Percentiles rank a stretch among this genome's conserved stretches.
phyloP scores from a whole-genome alignment of 37 sponge, comb jelly and placozoan species.

The Agelas oroides region DNA sequence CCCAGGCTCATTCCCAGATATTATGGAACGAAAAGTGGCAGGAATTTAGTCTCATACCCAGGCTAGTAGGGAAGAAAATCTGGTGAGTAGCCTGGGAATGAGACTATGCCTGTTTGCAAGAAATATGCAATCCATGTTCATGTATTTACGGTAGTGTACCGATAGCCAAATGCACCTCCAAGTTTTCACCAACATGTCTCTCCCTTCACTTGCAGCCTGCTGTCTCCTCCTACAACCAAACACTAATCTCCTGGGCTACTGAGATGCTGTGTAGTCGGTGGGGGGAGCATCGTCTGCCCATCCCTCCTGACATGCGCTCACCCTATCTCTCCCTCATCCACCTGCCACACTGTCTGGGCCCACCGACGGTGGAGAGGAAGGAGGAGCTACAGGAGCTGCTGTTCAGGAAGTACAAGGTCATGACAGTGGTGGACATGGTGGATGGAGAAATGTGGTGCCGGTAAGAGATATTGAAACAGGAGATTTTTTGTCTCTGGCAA shows the following conservation, averaged over 20 bases:
- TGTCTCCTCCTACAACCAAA: slow-evolving; percentile 41
- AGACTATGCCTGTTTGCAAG: too few relatives aligned
- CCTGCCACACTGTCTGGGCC: slow-evolving; percentile 35
- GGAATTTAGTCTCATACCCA: too few relatives aligned
- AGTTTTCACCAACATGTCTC: too few relatives aligned
- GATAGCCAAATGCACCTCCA: too few relatives aligned
- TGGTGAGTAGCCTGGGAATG: too few relatives aligned
- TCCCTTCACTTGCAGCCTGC: slow-evolving; percentile 22
- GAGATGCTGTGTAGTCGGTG: slow-evolving; percentile 38
- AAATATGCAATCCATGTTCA: too few relatives aligned
- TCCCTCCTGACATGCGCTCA: slow-evolving; percentile 48
- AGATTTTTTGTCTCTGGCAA: too few relatives aligned
- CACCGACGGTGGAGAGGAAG: slow-evolving; percentile 16
- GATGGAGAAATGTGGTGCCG: slow-evolving; percentile 22
- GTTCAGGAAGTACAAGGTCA: slow-evolving; percentile 20
- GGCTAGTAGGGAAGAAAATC: too few relatives aligned
- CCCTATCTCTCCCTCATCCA: slow-evolving; percentile 54
- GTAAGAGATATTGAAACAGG: too few relatives aligned
- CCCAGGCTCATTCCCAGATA: too few relatives aligned
- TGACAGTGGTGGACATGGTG: not conserved
- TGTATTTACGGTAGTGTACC: too few relatives aligned
- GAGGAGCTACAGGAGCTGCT: not conserved
- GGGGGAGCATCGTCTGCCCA: not conserved
- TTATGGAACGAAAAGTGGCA: too few relatives aligned
- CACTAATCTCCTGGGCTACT: slow-evolving; percentile 31